Evolutionary conservation across 2,113 vertebrate genomes (phyloP).

Genomic region (Falco punctatus): DNA sequence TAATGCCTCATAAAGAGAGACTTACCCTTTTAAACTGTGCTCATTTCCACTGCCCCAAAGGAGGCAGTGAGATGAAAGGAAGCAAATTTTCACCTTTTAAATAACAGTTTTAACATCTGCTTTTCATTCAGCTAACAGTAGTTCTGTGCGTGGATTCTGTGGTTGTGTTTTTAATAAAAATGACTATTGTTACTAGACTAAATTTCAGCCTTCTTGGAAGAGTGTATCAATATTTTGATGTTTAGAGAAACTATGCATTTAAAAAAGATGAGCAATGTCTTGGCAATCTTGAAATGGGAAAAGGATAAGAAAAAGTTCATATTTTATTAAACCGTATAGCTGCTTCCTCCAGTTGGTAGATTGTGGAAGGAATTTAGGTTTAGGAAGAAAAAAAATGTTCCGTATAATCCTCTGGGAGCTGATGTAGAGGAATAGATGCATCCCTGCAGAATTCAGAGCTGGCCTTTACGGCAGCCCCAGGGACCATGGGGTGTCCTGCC

Average conservation of each 20-base stretch:
- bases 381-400: not conserved
- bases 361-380: not conserved
- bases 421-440: not conserved
- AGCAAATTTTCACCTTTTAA: too few relatives aligned
- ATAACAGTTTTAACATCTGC: not conserved
- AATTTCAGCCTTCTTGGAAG: not conserved
- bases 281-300: not conserved
- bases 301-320: not conserved
- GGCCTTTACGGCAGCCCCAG: not conserved
- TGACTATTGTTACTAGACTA: not conserved
- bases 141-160: too few relatives aligned
- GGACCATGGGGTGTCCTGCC: not conserved
- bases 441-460: not conserved
- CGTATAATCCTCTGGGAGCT: not conserved
- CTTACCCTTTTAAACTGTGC: not conserved
- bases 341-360: not conserved
- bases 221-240: not conserved
- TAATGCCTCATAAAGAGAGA: too few relatives aligned
- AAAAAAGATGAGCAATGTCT: not conserved
- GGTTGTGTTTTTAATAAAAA: not conserved
- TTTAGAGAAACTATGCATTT: not conserved
- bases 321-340: not conserved
- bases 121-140: not conserved
- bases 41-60: not conserved
- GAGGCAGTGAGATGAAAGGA: not conserved